Percentiles rank a stretch among this genome's conserved stretches.
phyloP scores from a whole-genome alignment of 2,113 vertebrate species.

The Marmota monax region DNA sequence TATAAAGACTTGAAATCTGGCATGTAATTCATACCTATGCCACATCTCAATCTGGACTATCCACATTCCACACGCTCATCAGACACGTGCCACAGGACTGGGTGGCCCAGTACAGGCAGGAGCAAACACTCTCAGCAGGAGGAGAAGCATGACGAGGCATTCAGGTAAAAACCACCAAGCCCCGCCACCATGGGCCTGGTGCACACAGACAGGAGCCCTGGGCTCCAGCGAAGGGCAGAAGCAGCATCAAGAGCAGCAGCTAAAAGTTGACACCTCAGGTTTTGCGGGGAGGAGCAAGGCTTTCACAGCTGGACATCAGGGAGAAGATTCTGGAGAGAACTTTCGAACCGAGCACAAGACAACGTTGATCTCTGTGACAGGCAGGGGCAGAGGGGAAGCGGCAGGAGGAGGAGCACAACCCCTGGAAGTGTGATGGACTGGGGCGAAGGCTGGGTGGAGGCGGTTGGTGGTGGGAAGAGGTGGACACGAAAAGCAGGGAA shows the following conservation, averaged over 20 bases:
- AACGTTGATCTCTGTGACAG: neutral
- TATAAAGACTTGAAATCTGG: neutral
- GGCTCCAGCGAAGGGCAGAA: too few species aligned
- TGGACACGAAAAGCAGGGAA: neutral
- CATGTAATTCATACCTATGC: neutral
- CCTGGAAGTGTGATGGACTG: neutral
- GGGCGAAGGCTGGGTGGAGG: neutral
- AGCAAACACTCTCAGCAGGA: neutral
- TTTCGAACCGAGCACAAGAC: neutral
- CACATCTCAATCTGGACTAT: neutral
- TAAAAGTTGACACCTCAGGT: neutral
- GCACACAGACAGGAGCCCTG: accelerated
- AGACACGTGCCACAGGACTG: neutral
- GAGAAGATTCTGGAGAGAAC: neutral
- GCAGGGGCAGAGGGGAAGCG: too few species aligned
- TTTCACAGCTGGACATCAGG: neutral
- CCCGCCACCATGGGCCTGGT: neutral
- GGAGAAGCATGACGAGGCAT: neutral
- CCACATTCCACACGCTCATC: neutral
- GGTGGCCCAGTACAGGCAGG: neutral
- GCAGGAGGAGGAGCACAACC: too few species aligned
- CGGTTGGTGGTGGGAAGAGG: neutral
- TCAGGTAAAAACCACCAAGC: neutral
- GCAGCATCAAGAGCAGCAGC: accelerated
- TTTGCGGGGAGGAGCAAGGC: neutral